These are phyloP conservation scores for Cepphus grylle DNA, from an alignment of 2,113 vertebrate genomes.

Conservation along the genomic window DNA sequence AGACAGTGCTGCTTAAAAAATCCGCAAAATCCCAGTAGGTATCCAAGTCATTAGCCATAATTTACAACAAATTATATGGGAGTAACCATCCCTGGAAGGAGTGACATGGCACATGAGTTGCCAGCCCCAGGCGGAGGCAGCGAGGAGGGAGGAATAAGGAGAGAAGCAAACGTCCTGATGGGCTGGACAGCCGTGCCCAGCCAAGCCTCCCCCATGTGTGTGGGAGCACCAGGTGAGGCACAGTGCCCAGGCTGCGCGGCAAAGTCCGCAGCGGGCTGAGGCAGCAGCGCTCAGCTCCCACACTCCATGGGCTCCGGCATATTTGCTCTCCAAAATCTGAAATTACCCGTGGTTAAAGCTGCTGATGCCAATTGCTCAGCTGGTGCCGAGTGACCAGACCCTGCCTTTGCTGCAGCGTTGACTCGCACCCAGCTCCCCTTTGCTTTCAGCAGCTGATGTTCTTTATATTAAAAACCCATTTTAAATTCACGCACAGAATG, in stretches of 20 bases:
- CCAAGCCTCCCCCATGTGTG: neutral
- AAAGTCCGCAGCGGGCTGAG: neutral
- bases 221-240: neutral
- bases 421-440: neutral
- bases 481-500: neutral
- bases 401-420: neutral
- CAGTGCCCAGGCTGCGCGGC: neutral
- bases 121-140: neutral
- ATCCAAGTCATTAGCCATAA: neutral
- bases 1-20: constrained; percentile 67
- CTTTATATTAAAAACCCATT: neutral
- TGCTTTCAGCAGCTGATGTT: neutral
- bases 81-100: neutral
- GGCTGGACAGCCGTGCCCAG: neutral
- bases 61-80: accelerated
- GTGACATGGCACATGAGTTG: neutral
- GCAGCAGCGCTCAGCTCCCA: neutral
- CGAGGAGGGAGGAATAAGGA: neutral
- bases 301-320: accelerated
- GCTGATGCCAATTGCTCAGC: neutral
- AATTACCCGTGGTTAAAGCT: neutral
- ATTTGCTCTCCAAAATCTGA: neutral
- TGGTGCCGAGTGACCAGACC: neutral
- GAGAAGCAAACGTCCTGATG: accelerated
- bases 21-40: constrained; percentile 74